Conservation (phyloP, 2,888 invertebrate species). For the Gonocerus acuteangulatus region DNA sequence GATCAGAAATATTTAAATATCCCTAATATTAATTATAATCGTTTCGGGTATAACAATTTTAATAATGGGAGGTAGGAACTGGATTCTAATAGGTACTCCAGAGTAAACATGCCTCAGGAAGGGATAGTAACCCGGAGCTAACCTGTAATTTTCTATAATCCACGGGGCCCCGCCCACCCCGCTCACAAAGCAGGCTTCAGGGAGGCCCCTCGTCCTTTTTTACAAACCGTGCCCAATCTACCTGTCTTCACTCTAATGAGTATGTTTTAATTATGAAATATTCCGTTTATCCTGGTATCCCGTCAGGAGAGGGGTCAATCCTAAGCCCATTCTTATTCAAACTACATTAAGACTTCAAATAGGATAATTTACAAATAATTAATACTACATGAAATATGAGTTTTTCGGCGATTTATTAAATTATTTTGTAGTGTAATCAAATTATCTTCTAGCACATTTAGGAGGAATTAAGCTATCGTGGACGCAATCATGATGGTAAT, state of each 20-base stretch:
- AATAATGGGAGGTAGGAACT: background rate
- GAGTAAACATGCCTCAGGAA: conserved; percentile 4
- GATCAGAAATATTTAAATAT: conserved; percentile 9
- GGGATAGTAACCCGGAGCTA: background rate
- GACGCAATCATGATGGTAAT: no score
- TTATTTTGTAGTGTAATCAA: no score
- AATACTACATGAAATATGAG: no score
- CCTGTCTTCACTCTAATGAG: conserved; percentile 23
- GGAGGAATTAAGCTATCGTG: no score
- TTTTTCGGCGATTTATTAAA: no score
- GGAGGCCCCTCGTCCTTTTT: conserved; percentile 19
- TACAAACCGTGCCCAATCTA: conserved; percentile 8
- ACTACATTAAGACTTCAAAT: no score
- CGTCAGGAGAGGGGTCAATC: background rate
- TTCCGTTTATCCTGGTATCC: conserved; percentile 1
- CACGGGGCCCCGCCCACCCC: conserved; percentile 4
- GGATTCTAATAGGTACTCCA: background rate
- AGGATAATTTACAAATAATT: no score
- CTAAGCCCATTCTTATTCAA: background rate
- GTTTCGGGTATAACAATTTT: background rate
- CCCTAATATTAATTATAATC: conserved; percentile 12
- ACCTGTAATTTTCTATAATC: conserved; percentile 25
- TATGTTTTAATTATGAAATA: conserved; percentile 24
- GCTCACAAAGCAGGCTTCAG: background rate
- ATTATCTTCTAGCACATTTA: no score